phyloP scores from a whole-genome alignment of 1,140 invertebrate genomes.

The Dendrolimus punctatus region DNA sequence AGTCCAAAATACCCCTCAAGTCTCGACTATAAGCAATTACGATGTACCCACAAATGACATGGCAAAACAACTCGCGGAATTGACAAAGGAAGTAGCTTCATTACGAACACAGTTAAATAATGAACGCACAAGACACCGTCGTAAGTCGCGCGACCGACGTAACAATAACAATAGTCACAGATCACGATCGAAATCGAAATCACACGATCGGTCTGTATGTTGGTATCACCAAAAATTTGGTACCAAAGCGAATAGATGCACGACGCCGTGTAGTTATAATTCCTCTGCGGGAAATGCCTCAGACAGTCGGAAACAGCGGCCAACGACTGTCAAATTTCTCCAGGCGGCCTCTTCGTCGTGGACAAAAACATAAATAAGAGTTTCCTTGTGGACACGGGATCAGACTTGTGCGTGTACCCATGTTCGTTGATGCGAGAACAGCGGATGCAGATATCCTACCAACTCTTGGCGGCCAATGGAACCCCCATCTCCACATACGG shows the following conservation, averaged over 20 bases:
- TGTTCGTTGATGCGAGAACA: not conserved
- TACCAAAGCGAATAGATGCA: conserved; percentile 11
- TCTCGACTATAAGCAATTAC: conserved; percentile 6
- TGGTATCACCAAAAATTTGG: conserved; percentile 17
- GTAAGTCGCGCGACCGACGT: not conserved
- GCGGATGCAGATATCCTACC: not conserved
- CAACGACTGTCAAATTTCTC: conserved; percentile 1
- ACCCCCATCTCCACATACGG: too few species aligned
- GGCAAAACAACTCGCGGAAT: not conserved
- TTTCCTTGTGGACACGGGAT: conserved; percentile 9
- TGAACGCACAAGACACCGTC: not conserved
- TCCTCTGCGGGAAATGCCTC: conserved; percentile 7
- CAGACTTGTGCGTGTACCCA: conserved; percentile 15
- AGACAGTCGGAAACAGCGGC: conserved; percentile 10
- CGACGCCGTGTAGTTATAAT: conserved; percentile 12
- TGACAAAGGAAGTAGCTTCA: not conserved
- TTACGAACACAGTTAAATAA: not conserved
- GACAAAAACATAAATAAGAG: conserved; percentile 6
- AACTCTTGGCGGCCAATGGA: too few species aligned
- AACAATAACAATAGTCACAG: conserved; percentile 1
- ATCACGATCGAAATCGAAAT: conserved; percentile 7
- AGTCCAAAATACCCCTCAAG: not conserved
- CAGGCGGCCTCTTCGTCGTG: conserved; percentile 9
- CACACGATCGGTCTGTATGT: conserved; percentile 4
- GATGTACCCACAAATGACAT: not conserved